Conservation (phyloP, 2,888 invertebrate species). For the Orchesella flavescens region DNA sequence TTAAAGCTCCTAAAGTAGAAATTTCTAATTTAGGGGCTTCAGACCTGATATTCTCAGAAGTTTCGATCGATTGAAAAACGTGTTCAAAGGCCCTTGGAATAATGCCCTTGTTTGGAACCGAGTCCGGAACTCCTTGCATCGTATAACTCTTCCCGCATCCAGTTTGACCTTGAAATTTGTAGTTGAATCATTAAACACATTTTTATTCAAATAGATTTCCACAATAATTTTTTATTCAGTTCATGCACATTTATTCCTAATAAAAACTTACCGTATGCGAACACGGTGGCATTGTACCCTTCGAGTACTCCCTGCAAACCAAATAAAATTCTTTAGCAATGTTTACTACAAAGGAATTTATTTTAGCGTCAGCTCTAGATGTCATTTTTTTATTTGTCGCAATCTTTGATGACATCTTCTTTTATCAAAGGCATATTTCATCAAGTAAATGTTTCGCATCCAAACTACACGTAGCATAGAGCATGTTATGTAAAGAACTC, state of each 20-base stretch:
- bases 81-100: constrained; percentile 90
- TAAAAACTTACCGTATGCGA: constrained; percentile 87
- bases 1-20: constrained; percentile 74
- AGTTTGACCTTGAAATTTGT: constrained; percentile 76
- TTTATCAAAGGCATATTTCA: too few relatives aligned
- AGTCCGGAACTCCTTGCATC: constrained; percentile 84
- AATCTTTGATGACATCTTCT: too few relatives aligned
- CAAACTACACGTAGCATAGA: too few relatives aligned
- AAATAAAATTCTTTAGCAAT: too few relatives aligned
- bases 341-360: too few relatives aligned
- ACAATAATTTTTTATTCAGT: background rate
- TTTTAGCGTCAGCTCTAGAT: too few relatives aligned
- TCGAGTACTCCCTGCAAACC: constrained; percentile 84
- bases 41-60: constrained; percentile 82
- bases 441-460: too few relatives aligned
- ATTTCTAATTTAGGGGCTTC: too few relatives aligned
- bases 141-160: constrained; percentile 93
- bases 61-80: constrained; percentile 88
- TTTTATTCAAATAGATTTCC: too few relatives aligned
- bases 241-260: background rate
- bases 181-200: background rate
- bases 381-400: too few relatives aligned
- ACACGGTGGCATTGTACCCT: constrained; percentile 94
- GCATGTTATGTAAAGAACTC: too few relatives aligned
- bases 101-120: constrained; percentile 78